Base-by-base conservation (phyloP, 2,113 vertebrate genomes). In the Sylvia atricapilla region DNA sequence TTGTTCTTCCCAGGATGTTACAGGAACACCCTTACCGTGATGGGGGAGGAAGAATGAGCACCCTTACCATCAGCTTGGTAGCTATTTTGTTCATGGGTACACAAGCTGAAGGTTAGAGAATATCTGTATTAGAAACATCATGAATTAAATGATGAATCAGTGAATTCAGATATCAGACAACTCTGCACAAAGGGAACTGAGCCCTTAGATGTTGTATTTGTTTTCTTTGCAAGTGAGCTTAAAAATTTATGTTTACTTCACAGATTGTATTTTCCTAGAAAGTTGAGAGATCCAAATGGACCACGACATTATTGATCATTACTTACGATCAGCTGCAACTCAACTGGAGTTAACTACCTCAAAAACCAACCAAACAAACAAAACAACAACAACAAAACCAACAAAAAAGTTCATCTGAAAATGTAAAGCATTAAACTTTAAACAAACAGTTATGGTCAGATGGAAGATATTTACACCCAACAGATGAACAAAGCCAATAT, bases 1-100 rank as follows among this genome's bases (percentile, higher is more conserved):
- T 60, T 11, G 3, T 30, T 7, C 15, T 73, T 37, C 14, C 9
- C 9, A 7, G 8, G 22, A 21, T 49, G 20, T 30, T n/a, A 37
- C 8, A 49, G 20, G 28, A 77, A 4, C 23, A 49, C 8, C 4
- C 14, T 28, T 6, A 12, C 10, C 5, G 2, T 10, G 14, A 31
- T 12, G 22, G 20, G 55, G 7, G 20, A 58, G 28, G 35, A 69
- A 30, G 11, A 9, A n/a, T 18, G 15, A 33, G 8, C 24, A 17
- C 9, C 23, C 21, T 62, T 43, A 37, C 13, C 0, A 0, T 62
- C 24, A 53, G 7, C 27, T 47, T 33, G 21, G 53, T 27, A 55
- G 22, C 8, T 67, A 6, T 41, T 78, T 69, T 47, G 13, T 25
- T 50, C 7, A 22, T 5, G 69, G 24, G 7, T 56, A 17, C 14